Conservation (phyloP, 92 coral and sea anemone species). For the Phenganax subtilis region DNA sequence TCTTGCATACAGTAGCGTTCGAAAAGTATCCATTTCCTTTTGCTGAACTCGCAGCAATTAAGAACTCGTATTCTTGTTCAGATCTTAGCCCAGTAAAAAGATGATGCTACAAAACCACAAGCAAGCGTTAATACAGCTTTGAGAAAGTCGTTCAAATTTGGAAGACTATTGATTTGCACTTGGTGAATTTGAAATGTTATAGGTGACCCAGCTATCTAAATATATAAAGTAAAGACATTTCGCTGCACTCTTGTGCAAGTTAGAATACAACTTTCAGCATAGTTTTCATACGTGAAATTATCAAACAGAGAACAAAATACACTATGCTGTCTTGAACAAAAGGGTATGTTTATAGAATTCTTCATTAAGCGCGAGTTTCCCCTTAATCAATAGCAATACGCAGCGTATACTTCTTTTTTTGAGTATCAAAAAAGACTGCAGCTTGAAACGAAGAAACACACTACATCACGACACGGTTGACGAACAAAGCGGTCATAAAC, state of each 20-base stretch:
- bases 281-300: too few relatives aligned
- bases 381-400: too few relatives aligned
- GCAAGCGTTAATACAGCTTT: not conserved
- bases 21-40: constrained; percentile 70
- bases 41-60: constrained; percentile 68
- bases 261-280: too few relatives aligned
- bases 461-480: not conserved
- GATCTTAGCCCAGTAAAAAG: constrained; percentile 59
- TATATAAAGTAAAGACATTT: too few relatives aligned
- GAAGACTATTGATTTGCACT: not conserved
- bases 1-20: not conserved
- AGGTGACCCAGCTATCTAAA: not conserved
- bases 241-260: too few relatives aligned
- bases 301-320: too few relatives aligned
- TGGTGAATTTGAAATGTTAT: not conserved
- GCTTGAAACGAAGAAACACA: not conserved
- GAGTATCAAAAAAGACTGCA: too few relatives aligned
- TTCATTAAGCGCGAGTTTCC: too few relatives aligned
- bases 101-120: constrained; percentile 42
- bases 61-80: constrained; percentile 78
- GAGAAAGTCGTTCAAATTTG: not conserved
- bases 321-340: too few relatives aligned
- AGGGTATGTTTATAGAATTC: too few relatives aligned
- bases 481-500: too few relatives aligned
- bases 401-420: too few relatives aligned